Base-by-base conservation (phyloP, 2,888 invertebrate species). In the Athrips mouffetella region DNA sequence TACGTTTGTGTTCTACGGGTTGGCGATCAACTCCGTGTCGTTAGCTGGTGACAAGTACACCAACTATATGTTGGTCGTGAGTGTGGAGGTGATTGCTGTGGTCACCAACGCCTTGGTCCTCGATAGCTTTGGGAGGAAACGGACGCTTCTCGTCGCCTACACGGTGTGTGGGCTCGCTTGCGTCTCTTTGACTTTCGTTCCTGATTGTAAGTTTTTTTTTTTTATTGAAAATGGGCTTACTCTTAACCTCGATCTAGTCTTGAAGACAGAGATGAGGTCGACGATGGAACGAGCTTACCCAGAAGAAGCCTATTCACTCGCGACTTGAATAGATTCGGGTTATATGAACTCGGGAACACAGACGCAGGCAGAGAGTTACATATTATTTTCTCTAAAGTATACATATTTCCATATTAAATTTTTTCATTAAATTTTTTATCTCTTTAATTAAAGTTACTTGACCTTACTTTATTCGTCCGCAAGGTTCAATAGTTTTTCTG, bases 1-100 rank as follows among this genome's bases (percentile, higher is more conserved):
- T 60, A 92, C 94, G 0, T 92, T 95, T 58, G 92, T 95, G 33
- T 96, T 94, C 76, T 95, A 94, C 67, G 96, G 96, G 0, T 79
- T 96, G 47, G 94, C 94, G 3, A 87, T 95, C 57, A 94, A 94
- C 80, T 92, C 95, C 0, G 94, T 94, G 10, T 89, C 92, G 0
- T 77, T 96, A 51, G 91, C 92, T 18, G 94, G 94, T 0, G 92
- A 95, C 71, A 93, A 92, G 70, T 95, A 95, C 71, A 78, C 93
- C 11, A 95, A 95, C 76, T 96, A 94, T 67, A 92, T 94, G 60
- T 71, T 92, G 60, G 92, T 92, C 33, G 89, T 91, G 21, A 76
- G 91, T 48, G 91, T 93, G 48, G 95, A 95, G 74, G 91, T 94
- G 55, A 92, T 94, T 0, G 94, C 92, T 0, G 93, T 93, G 60